Base-by-base conservation (phyloP, 2,797 vertebrate species). In the Tympanoctomys barrerae region DNA sequence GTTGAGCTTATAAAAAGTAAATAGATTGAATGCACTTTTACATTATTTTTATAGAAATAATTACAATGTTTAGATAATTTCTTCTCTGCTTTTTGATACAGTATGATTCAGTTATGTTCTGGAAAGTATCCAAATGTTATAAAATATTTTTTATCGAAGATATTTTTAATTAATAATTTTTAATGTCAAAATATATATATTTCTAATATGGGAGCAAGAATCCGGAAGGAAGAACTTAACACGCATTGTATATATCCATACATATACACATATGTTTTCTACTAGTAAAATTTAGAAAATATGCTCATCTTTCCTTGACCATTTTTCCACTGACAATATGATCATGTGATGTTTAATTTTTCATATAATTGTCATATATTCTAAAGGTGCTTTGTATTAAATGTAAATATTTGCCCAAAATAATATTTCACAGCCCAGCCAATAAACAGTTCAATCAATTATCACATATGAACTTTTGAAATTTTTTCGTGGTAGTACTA, bases 251-350 rank as follows among this genome's bases (percentile, higher is more conserved):
- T 93, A 36, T 36, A 36, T 70, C n/a, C 18, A n/a, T 16, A 39
- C 16, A 81, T 10, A 91, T 59, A 75, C 18, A 90, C 49, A 68
- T 81, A 64, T 64, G 64, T 7, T 91, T 97, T 93, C 10, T 12
- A 95, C 73, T 88, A 87, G 81, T 88, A 95, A 87, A 92, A 39
- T 84, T 94, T 33, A 92, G 79, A 93, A 90, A 93, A 95, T 89
- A 81, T 79, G 86, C 85, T 97, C 39, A 97, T 54, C 73, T 62
- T 93, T 95, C 12, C 73, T 36, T 96, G 90, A 24, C 54, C 22
- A 89, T 90, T 86, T 96, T 96, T 90, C 18, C 36, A 89, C 46
- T 92, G 42, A 75, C 85, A 81, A 82, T 85, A 64, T 68, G 86
- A 85, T 70, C 90, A n/a, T 89, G 13, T 79, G 46, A 26, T 79